A percentile compares a stretch with the other conserved stretches of the same genome.
Conservation (phyloP, 2,888 invertebrate genomes). For the Nudaria mundana region DNA sequence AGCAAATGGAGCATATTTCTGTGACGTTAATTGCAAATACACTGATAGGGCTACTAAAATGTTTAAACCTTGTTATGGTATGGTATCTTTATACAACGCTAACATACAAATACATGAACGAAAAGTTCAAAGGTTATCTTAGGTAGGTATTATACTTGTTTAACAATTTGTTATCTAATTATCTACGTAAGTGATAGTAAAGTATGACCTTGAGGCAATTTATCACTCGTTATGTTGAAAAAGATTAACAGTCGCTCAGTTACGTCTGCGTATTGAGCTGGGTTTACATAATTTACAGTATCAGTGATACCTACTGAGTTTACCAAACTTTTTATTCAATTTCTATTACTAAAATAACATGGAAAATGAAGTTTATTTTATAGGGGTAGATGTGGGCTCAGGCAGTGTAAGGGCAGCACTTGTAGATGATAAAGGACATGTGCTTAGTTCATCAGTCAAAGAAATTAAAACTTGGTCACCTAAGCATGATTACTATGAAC, state of each 20-base stretch:
- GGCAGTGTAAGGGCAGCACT: slow-evolving; percentile 94
- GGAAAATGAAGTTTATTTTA: slow-evolving; percentile 76
- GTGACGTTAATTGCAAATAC: too few relatives aligned
- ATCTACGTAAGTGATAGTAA: slow-evolving; percentile 7
- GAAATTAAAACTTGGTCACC: slow-evolving; percentile 90
- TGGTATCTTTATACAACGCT: too few relatives aligned
- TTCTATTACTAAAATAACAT: slow-evolving; percentile 21
- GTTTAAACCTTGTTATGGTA: too few relatives aligned
- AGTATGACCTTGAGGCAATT: slow-evolving; percentile 17
- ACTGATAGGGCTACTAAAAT: too few relatives aligned
- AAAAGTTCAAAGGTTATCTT: too few relatives aligned
- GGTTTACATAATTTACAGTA: not conserved
- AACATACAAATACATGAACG: too few relatives aligned
- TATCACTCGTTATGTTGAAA: slow-evolving; percentile 10
- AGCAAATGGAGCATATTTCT: too few relatives aligned
- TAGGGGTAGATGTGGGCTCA: slow-evolving; percentile 97
- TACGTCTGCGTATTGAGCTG: slow-evolving; percentile 3
- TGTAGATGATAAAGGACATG: slow-evolving; percentile 85
- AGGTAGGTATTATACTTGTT: too few relatives aligned
- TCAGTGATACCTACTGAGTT: not conserved
- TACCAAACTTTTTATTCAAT: not conserved
- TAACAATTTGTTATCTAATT: slow-evolving; percentile 14
- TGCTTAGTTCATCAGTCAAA: slow-evolving; percentile 83
- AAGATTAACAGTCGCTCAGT: slow-evolving; percentile 11
- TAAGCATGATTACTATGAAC: slow-evolving; percentile 90